A percentile compares a stretch with the other conserved stretches of the same genome.
Conservation (phyloP, 2,113 vertebrate species). For the Chunga burmeisteri region DNA sequence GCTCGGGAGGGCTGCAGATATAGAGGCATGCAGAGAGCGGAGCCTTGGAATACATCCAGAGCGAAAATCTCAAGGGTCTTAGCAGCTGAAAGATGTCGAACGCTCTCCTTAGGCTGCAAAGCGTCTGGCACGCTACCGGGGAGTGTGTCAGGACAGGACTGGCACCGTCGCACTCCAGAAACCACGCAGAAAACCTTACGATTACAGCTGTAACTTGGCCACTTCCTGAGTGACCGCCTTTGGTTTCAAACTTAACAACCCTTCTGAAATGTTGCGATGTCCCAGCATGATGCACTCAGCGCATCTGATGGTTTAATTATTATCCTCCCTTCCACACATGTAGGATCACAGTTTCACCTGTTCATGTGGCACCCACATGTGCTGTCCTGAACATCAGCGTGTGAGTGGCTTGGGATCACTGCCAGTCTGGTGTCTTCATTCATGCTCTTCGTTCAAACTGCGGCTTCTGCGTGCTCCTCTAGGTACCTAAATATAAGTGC, state of each 20-base stretch:
- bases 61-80: background rate
- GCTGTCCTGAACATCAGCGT: background rate
- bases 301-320: constrained; percentile 51
- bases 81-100: background rate
- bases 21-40: background rate
- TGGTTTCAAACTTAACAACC: background rate
- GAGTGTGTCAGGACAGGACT: background rate
- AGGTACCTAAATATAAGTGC: background rate
- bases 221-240: background rate
- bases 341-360: constrained; percentile 39
- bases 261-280: background rate
- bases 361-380: constrained; percentile 59
- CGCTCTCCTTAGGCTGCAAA: background rate
- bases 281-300: constrained; percentile 49
- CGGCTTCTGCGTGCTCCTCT: accelerated
- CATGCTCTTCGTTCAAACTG: background rate
- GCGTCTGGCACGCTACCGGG: background rate
- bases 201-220: background rate
- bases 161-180: background rate
- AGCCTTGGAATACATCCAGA: background rate
- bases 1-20: background rate
- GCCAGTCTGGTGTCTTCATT: background rate
- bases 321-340: constrained; percentile 18
- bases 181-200: background rate
- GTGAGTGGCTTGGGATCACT: background rate